Evolutionary conservation across 2,113 vertebrate genomes (phyloP).

Genomic region (Diphyllodes magnificus): DNA sequence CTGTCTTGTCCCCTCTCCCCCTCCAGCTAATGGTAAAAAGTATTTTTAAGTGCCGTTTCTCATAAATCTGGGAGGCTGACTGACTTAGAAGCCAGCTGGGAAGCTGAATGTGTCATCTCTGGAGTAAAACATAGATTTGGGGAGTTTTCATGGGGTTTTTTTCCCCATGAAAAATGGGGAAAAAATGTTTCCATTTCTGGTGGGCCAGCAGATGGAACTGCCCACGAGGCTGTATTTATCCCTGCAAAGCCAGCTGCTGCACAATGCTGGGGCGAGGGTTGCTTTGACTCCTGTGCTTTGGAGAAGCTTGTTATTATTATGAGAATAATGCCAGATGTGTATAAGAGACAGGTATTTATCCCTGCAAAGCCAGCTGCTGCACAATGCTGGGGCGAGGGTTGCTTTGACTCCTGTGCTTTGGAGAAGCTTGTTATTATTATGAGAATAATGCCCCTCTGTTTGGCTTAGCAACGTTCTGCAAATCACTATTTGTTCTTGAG

Average conservation of each 20-base stretch:
- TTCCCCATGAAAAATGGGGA: no score
- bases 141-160: background rate
- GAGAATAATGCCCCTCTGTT: background rate
- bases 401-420: background rate
- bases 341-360: no score
- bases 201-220: constrained; percentile 59
- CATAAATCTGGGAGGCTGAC: background rate
- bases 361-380: constrained; percentile 22
- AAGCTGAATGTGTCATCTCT: constrained; percentile 23
- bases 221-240: constrained; percentile 39
- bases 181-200: constrained; percentile 12
- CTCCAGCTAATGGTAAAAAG: background rate
- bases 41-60: background rate
- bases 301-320: background rate
- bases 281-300: background rate
- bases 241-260: constrained; percentile 22
- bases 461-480: background rate
- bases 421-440: background rate
- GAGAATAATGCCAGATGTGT: background rate
- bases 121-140: constrained; percentile 12
- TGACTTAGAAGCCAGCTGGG: constrained; percentile 36
- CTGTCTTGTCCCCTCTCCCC: background rate
- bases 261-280: background rate
- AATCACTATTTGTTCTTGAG: background rate
- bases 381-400: background rate